A percentile compares a stretch with the other conserved stretches of the same genome.
These are phyloP conservation scores for Mantis religiosa DNA, from an alignment of 2,888 invertebrate genomes.

Conservation along the genomic window DNA sequence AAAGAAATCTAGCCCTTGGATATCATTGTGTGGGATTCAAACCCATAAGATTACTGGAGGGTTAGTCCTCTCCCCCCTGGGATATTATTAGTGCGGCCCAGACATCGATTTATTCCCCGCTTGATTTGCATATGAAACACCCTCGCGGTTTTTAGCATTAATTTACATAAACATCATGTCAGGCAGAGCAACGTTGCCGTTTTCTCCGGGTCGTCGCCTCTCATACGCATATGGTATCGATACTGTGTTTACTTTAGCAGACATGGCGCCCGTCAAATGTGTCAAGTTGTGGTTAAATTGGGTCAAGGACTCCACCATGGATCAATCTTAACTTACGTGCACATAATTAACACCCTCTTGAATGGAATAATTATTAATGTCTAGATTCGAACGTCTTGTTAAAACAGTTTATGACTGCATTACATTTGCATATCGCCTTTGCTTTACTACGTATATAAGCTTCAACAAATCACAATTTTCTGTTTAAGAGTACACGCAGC, in stretches of 20 bases:
- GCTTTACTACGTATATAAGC: too few species aligned
- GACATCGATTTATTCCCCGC: background rate
- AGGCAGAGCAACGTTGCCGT: background rate
- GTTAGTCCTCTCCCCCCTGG: background rate
- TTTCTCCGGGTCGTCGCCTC: background rate
- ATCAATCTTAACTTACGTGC: too few species aligned
- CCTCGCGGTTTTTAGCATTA: background rate
- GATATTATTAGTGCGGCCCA: background rate
- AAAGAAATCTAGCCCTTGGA: background rate
- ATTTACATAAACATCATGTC: background rate
- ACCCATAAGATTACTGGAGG: background rate
- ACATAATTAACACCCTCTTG: too few species aligned
- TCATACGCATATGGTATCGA: background rate
- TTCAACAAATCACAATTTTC: too few species aligned
- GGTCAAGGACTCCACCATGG: background rate
- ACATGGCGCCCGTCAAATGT: background rate
- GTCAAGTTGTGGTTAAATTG: background rate
- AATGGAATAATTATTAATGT: too few species aligned
- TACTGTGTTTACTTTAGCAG: background rate
- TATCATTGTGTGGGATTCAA: background rate
- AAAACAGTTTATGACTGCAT: too few species aligned
- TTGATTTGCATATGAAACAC: background rate
- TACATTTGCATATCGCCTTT: too few species aligned
- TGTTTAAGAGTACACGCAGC: too few species aligned
- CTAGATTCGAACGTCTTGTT: too few species aligned